phyloP scores from a whole-genome alignment of 1,140 invertebrate genomes.

The Dryas iulia region DNA sequence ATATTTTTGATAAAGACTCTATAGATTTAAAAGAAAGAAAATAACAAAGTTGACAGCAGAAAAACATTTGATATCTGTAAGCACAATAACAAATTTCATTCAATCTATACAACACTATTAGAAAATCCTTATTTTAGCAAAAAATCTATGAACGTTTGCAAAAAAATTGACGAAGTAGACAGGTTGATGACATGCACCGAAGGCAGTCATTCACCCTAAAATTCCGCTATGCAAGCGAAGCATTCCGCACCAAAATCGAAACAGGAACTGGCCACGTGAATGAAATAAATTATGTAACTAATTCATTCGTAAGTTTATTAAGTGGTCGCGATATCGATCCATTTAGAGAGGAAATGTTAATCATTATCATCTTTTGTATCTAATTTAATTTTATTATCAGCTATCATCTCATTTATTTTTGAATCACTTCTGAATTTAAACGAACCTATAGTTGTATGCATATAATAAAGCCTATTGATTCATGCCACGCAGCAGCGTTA shows the following conservation, averaged over 20 bases:
- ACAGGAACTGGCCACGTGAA: slow-evolving; percentile 43
- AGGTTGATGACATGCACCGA: slow-evolving; percentile 13
- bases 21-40: no score
- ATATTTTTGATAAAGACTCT: no score
- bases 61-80: neutral
- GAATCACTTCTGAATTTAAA: neutral
- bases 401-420: neutral
- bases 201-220: slow-evolving; percentile 32
- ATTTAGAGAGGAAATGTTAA: slow-evolving; percentile 21
- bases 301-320: slow-evolving; percentile 38
- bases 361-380: slow-evolving; percentile 34
- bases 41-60: no score
- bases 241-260: slow-evolving; percentile 39
- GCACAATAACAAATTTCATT: neutral
- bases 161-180: slow-evolving; percentile 4
- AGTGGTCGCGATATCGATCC: slow-evolving; percentile 22
- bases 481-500: no score
- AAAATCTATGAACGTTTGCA: slow-evolving; percentile 8
- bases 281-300: slow-evolving; percentile 39
- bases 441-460: neutral
- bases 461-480: neutral
- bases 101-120: neutral
- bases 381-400: slow-evolving; percentile 20
- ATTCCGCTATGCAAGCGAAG: slow-evolving; percentile 37
- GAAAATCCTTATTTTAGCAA: neutral